Evolutionary conservation across 2,797 vertebrate genomes (phyloP), one percentile per base, ranked within the genome.

Genomic region (Ficedula albicollis): DNA sequence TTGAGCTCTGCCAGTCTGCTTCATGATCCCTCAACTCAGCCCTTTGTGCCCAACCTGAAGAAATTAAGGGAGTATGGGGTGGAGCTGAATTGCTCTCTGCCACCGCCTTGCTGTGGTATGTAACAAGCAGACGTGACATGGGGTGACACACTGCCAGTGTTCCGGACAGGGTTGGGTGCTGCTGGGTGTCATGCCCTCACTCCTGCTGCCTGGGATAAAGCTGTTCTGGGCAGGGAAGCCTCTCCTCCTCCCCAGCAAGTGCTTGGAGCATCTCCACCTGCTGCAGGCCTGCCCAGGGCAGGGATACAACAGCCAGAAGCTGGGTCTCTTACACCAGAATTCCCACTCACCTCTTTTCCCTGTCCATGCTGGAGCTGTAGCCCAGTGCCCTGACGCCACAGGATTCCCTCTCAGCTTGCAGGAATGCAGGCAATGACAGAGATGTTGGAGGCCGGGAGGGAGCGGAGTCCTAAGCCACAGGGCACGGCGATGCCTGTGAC

Each of bases 1-100:
- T 97, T 95, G 95, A 93, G 79, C 73, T 91, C 69, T 86, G 79
- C 69, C 58, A 83, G 55, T 26, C n/a, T 54, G 3, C 4, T 60
- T 93, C 72, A 62, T 43, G 59, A 30, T 79, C 26, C 21, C 17
- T 56, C 29, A 79, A 32, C 0, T 1, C 15, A 25, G 15, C 13
- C 43, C 23, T 73, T 74, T 48, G 86, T 59, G 87, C 82, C 32
- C 52, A 74, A 4, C 72, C 52, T 49, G 30, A 73, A 83, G 46
- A 44, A 54, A 16, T 17, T 19, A 63, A 51, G 23, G 59, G 18
- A 52, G 48, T 0, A 0, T 15, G 9, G 82, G 94, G 93, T 93
- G 94, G 84, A 77, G 83, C 49, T 1, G 25, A 39, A 19, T 27
- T 72, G 41, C 15, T 77, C 38, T 68, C 25, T 82, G 84, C 59